Evolutionary conservation across 2,797 vertebrate species (phyloP), one percentile per base, ranked within the genome.

Genomic region (Coracias cyanogaster): DNA sequence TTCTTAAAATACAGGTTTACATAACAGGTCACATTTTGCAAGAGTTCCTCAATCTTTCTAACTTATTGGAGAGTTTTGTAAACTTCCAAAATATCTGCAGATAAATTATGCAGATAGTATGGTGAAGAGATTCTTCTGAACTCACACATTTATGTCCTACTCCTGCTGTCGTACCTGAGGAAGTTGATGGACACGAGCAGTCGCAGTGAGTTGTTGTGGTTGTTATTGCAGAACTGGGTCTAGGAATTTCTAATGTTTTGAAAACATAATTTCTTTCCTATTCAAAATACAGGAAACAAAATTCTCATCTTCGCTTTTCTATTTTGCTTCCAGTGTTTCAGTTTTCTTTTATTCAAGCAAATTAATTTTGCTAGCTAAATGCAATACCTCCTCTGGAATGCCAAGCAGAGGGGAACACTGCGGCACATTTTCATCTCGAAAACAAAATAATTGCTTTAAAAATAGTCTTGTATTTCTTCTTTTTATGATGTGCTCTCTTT

Each of bases 1-100:
- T 89, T 94, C 95, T 74, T 94, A 96, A 96, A 97, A 94, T 91
- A 92, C 95, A 93, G 89, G 84, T 94, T 96, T 95, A 94, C 0
- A 0, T 95, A 94, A 95, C 86, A 52, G 95, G 91, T 96, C 93
- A 86, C 64, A 73, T n/a, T 57, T 62, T 67, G 35, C 29, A 22
- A 39, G 73, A 90, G 85, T 91, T 85, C 79, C 31, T 26, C 43
- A 58, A 43, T 90, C 65, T 85, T 87, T 35, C 66, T 9, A 67
- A 86, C 28, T 86, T 76, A 2, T 8, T 2, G 35, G 31, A 54
- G 67, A 79, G 39, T 51, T 79, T 55, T 41, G 29, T 55, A n/a
- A 86, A 88, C 72, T 90, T 96, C 25, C 37, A 43, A 20, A 77
- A 67, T 80, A 37, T 49, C 72, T 57, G 11, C 10, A 24, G 85